Evolutionary conservation across 2,797 vertebrate genomes (phyloP), one percentile per base, ranked within the genome.

Genomic region (Pelochelys cantorii): DNA sequence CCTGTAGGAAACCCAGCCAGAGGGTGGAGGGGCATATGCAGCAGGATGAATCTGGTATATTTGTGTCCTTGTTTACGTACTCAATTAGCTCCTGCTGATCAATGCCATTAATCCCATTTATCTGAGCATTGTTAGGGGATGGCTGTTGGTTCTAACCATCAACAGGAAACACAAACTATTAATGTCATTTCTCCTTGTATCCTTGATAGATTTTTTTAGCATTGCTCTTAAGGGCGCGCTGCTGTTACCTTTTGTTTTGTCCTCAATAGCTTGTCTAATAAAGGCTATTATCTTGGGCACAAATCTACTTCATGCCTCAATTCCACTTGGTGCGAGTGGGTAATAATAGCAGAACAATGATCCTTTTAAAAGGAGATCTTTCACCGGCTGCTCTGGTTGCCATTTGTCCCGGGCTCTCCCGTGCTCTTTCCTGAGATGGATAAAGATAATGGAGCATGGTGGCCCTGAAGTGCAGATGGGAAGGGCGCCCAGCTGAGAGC

Each of bases 181-280:
- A 97, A 92, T 55, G 25, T 87, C 13, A 90, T 75, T 93, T 82
- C 87, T 93, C 86, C 95, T 96, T 96, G 96, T 96, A 88, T 90
- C 96, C 83, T 82, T 96, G 95, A 95, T 93, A 92, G 91, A 95
- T 97, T 95, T 93, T 94, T 90, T 93, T 89, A 89, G 79, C 11
- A 0, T 94, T 18, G 23, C 95, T 93, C 82, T 92, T 90, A 90
- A 92, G 68, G 93, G 91, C 93, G 94, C 94, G 96, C 84, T 74
- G 87, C 90, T 93, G 94, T 95, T 96, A 88, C 95, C 96, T 96
- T 97, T 97, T 97, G 97, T 97, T 97, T 97, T 93, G 82, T 87
- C 68, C 93, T 97, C 97, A 97, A 95, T 97, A 94, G 97, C 97
- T 96, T 96, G 96, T 97, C 97, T 97, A 96, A 97, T 96, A 97